These are phyloP conservation scores for Phenacoccus solenopsis DNA, from an alignment of 1,140 invertebrate genomes.

Conservation along the genomic window DNA sequence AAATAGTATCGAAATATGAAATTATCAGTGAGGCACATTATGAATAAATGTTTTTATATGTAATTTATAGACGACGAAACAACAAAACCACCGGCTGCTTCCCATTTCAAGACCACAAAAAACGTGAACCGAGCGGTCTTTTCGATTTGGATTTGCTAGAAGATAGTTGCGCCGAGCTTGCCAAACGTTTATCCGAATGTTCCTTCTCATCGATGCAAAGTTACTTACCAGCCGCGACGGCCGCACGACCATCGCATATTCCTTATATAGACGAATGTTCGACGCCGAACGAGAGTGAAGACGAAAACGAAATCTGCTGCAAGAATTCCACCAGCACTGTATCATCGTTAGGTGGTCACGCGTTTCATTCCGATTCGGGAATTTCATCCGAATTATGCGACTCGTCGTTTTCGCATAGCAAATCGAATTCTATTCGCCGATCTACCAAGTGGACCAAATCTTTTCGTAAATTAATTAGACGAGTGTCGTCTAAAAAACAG, in stretches of 20 bases:
- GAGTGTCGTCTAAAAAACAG: conserved; percentile 32
- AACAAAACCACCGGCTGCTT: conserved; percentile 4
- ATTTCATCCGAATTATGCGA: conserved; percentile 33
- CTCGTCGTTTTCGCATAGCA: conserved; percentile 26
- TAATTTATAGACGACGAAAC: not conserved
- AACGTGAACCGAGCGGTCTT: not conserved
- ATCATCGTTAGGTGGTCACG: conserved; percentile 31
- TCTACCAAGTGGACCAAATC: conserved; percentile 42
- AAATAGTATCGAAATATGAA: no score
- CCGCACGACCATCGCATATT: conserved; percentile 27
- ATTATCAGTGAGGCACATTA: no score
- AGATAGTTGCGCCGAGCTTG: conserved; percentile 21
- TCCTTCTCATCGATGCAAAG: conserved; percentile 18
- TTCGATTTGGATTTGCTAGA: not conserved
- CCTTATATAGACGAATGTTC: conserved; percentile 31
- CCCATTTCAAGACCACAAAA: not conserved
- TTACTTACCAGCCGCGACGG: conserved; percentile 12
- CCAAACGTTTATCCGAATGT: conserved; percentile 23
- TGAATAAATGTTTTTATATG: no score
- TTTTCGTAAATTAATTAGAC: conserved; percentile 39
- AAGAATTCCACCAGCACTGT: conserved; percentile 27
- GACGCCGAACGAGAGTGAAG: conserved; percentile 30
- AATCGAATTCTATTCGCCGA: conserved; percentile 30
- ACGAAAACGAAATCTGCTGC: conserved; percentile 32
- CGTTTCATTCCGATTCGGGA: conserved; percentile 42